Evolutionary conservation across 2,113 vertebrate species (phyloP).

Genomic region (Oncorhynchus kisutch): DNA sequence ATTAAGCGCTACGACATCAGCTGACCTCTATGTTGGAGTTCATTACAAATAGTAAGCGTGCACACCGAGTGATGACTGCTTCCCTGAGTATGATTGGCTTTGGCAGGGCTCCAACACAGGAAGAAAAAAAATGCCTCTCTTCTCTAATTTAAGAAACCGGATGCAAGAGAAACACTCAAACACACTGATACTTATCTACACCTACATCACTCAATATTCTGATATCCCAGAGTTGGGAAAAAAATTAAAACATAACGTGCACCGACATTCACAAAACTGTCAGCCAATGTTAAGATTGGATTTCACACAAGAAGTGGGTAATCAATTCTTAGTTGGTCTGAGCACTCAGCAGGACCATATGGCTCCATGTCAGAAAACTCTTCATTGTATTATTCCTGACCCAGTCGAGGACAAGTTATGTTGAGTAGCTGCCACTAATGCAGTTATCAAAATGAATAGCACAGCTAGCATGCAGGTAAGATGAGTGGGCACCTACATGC

Average conservation of each 20-base stretch:
- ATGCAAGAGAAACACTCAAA: not conserved
- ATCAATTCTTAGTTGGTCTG: constrained; percentile 35
- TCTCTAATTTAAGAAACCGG: not conserved
- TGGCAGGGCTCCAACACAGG: not conserved
- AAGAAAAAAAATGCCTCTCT: no score
- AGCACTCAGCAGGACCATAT: constrained; percentile 24
- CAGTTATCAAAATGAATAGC: constrained; percentile 23
- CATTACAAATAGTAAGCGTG: not conserved
- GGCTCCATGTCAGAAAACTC: constrained; percentile 25
- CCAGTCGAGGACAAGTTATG: constrained; percentile 9
- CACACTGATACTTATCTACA: not conserved
- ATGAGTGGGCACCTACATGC: not conserved
- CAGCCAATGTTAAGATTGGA: constrained; percentile 41
- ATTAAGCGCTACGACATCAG: not conserved
- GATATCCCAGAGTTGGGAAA: not conserved
- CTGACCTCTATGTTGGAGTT: not conserved
- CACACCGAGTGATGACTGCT: not conserved
- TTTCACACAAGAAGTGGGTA: constrained; percentile 36
- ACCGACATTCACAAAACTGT: constrained; percentile 15
- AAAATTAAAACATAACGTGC: not conserved
- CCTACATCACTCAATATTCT: not conserved
- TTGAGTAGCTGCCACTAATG: constrained; percentile 11
- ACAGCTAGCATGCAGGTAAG: not conserved
- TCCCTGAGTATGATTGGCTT: not conserved
- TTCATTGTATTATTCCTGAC: constrained; percentile 26